Conservation (phyloP, 2,888 invertebrate species). For the Miltochrista miniata region DNA sequence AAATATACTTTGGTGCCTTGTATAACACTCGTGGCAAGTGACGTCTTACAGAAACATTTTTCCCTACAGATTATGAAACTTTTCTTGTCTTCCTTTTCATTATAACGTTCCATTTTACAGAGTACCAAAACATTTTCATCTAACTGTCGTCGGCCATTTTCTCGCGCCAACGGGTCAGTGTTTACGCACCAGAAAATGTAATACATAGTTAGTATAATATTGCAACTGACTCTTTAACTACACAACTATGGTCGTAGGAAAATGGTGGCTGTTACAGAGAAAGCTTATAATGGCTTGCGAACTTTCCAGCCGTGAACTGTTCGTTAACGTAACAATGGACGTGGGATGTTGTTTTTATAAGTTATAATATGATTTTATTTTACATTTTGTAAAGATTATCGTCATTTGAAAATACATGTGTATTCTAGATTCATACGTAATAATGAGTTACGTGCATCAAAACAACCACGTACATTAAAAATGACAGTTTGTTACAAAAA, state of each 20-base stretch:
- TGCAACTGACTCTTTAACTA: conserved; percentile 52
- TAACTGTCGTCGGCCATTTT: conserved; percentile 34
- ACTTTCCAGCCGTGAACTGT: conserved; percentile 30
- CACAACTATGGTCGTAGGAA: conserved; percentile 38
- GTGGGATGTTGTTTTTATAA: conserved; percentile 16
- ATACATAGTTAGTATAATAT: conserved; percentile 47
- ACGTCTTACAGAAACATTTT: too few species aligned
- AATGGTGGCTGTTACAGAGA: conserved; percentile 36
- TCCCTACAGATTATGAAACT: too few species aligned
- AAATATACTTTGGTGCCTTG: too few species aligned
- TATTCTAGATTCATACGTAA: too few species aligned
- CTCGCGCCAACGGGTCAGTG: conserved; percentile 15
- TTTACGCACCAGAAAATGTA: conserved; percentile 40
- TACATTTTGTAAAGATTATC: too few species aligned
- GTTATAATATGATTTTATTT: too few species aligned
- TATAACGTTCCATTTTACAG: conserved; percentile 29
- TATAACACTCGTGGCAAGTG: too few species aligned
- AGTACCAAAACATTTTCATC: conserved; percentile 19
- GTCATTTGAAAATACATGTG: too few species aligned
- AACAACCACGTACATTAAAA: too few species aligned
- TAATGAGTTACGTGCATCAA: too few species aligned
- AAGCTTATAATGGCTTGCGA: conserved; percentile 33
- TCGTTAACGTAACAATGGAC: conserved; percentile 15
- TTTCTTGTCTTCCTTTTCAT: conserved; percentile 11
- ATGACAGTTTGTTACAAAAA: too few species aligned